Base-by-base conservation (phyloP, 2,113 vertebrate species). In the Dipodomys spectabilis region DNA sequence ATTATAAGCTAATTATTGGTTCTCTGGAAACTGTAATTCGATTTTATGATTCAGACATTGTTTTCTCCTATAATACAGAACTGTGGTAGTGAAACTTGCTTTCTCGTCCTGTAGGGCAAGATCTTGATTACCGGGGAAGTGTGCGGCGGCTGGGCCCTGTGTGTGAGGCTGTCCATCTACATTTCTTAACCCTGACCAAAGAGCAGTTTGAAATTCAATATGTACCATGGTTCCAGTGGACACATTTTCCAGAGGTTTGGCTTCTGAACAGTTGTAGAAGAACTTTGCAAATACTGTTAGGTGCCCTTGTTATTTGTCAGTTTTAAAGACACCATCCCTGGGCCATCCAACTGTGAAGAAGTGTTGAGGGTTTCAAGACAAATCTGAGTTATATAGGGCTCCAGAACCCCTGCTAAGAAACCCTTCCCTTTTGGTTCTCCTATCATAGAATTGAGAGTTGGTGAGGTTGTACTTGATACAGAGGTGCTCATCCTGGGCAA, bases 101-200 rank as follows among this genome's bases (percentile, higher is more conserved):
- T 72, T 91, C 62, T 97, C 91, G 77, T 30, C 73, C 86, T 95
- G 22, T 91, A 98, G 98, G 93, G 90, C 90, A 64, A 92, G 95
- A 57, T 3, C 73, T 98, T 94, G 97, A 98, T 92, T 98, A 97
- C 96, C 19, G 71, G 82, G 85, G 87, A 93, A 98, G 98, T 19
- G 96, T 98, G 89, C 92, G 32, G 88, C 97, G 65, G 0, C 95
- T 98, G 91, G 98, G 98, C 94, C 98, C 98, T 1, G 86, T 98
- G 22, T 98, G 98, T 97, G 98, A 97, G 89, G 97, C 97, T 20
- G 90, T 98, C 93, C 94, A 98, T 86, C 72, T 64, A 2, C 92
- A 98, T 71, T 80, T 98, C 80, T 95, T 88, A 45, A 98, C 98
- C 68, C 92, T 98, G 91, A 83, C 88, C 30, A 80, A 87, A 79